Base-by-base conservation (phyloP, 2,797 vertebrate species). In the Moxostoma hubbsi region DNA sequence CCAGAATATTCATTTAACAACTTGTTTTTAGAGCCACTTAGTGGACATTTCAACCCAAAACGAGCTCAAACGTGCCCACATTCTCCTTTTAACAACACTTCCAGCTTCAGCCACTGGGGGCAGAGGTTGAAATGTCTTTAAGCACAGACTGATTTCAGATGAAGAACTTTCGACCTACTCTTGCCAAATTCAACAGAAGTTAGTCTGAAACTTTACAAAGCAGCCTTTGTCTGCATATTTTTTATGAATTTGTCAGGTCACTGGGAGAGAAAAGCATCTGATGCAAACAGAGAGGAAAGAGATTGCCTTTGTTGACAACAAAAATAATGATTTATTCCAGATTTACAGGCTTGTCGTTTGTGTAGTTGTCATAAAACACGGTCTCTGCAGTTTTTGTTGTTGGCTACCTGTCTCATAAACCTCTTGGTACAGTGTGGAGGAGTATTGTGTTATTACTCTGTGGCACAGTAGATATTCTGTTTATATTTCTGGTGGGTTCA, bases 281-380 rank as follows among this genome's bases (percentile, higher is more conserved):
- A 73, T 63, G 51, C 50, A 70, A 77, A 66, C 46, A 58, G 53
- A 73, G 64, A 57, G 59, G 55, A 77, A 53, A 62, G 15, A 74
- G 73, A 85, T 78, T 46, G 59, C 66, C 62, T 72, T 53, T 84
- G 61, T 80, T 75, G 69, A 81, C 73, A 75, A 64, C 54, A 68
- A 64, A 81, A 78, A 82, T 70, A 80, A 9, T 55, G n/a, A 54
- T 62, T 80, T 77, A 80, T 68, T 63, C 9, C 43, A 77, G 75
- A 84, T 78, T 66, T 62, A 80, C 79, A 69, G 66, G 66, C 53
- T 2, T n/a, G 7, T 65, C 54, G 9, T 75, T 68, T 78, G 64
- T 50, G 61, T 70, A 77, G 64, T 61, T 54, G 55, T 82, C 54
- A 59, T 70, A 66, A 81, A 63, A 68, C 58, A 75, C 58, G 58